Base-by-base conservation (phyloP, 30 jellyfish, hydroid and myxozoan species). In the Nemopilema nomurai region DNA sequence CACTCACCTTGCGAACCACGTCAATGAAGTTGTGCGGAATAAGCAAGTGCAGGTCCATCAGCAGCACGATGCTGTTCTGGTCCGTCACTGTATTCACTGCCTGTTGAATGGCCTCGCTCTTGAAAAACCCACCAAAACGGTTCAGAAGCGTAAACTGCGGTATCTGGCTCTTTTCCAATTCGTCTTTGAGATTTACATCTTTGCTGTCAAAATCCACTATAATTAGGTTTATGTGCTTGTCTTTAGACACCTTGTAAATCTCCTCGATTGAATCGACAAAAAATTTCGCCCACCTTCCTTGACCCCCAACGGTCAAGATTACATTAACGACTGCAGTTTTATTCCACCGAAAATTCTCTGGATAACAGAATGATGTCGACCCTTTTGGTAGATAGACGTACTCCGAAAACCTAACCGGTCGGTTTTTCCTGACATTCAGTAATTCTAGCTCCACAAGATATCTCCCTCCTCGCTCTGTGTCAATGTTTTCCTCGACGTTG, bases 221-320 rank as follows among this genome's bases (percentile, higher is more conserved):
- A 66, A 88, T 92, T 19, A 92, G 71, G 72, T 87, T 88, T 52
- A 92, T 73, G 51, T 82, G 82, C 25, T 63, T 79, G 67, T 92
- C 98, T 23, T 87, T 87, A 8, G 98, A 88, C 9, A 87, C 98
- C 1, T 92, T 76, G 86, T 76, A 87, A 18, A 87, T 80, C 63
- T 74, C 76, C 30, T 86, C 84, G 52, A 92, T 67, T 28, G 95
- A 49, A 33, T 88, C 79, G 41, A 92, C 86, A 41, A 92, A 92
- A 51, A 87, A 96, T 33, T 87, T 87, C n/a, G 93, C 97, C 98
- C 98, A 92, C 24, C 97, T 49, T 20, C 98, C 97, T 84, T 92
- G 98, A 24, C 90, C 87, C 4, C 97, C 98, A 19, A 82, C 90
- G 19, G 98, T 92, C 67, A 92, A 74, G 30, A 92, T 92, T 67